A percentile compares a stretch with the other conserved stretches of the same genome.
These are phyloP conservation scores for Timema cristinae DNA, from an alignment of 2,888 invertebrate genomes.

Conservation along the genomic window DNA sequence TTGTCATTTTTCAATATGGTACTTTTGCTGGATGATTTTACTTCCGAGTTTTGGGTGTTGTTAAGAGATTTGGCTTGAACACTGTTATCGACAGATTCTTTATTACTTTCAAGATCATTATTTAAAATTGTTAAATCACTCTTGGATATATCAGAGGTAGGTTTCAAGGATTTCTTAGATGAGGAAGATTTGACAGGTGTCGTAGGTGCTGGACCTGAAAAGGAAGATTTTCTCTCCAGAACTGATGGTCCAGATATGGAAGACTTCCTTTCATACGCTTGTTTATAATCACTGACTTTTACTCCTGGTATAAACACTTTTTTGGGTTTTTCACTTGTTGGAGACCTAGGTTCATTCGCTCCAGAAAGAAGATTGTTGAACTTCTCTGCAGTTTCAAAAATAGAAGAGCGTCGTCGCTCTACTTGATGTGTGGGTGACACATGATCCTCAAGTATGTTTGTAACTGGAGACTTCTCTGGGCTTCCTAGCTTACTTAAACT, in stretches of 20 bases:
- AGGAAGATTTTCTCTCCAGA: conserved; percentile 10
- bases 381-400: conserved; percentile 66
- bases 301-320: conserved; percentile 77
- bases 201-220: conserved; percentile 15
- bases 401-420: conserved; percentile 62
- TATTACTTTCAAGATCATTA: too few species aligned
- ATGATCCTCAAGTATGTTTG: conserved; percentile 29
- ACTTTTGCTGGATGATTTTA: not conserved
- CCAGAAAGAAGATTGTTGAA: conserved; percentile 54
- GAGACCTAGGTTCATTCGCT: conserved; percentile 41
- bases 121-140: too few species aligned
- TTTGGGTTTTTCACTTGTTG: conserved; percentile 61
- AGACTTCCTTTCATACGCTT: conserved; percentile 70
- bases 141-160: not conserved
- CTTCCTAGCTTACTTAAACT: conserved; percentile 17
- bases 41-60: not conserved
- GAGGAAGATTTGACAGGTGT: conserved; percentile 11
- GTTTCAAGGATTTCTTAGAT: conserved; percentile 13
- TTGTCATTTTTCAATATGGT: not conserved
- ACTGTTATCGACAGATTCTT: not conserved
- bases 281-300: conserved; percentile 81
- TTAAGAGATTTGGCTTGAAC: not conserved
- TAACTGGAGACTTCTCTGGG: conserved; percentile 19
- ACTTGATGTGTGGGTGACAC: conserved; percentile 45
- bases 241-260: conserved; percentile 21